phyloP scores from a whole-genome alignment of 2,888 invertebrate species.

The Drosophila ezoana region DNA sequence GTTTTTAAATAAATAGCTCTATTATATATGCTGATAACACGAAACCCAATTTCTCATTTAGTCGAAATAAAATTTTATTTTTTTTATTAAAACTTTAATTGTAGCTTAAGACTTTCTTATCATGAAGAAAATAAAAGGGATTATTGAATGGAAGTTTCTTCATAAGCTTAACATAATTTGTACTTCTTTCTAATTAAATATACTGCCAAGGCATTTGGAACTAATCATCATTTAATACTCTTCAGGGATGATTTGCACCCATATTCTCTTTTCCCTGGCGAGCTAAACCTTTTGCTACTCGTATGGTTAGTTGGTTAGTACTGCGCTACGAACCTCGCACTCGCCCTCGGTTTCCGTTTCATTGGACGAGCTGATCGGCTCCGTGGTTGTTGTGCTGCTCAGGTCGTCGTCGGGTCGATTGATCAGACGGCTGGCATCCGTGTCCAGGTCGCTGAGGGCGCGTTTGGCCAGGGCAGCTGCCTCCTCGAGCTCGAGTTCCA shows the following conservation, averaged over 20 bases:
- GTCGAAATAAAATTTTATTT: too few relatives aligned
- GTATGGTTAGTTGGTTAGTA: conserved; percentile 19
- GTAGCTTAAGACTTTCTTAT: too few relatives aligned
- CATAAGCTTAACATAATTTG: too few relatives aligned
- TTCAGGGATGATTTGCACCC: not conserved
- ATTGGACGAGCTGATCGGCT: conserved; percentile 53
- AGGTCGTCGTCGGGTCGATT: conserved; percentile 64
- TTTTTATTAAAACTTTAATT: too few relatives aligned
- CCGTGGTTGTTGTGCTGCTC: conserved; percentile 56
- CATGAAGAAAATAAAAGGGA: too few relatives aligned
- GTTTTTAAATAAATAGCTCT: too few relatives aligned
- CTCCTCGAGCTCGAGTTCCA: conserved; percentile 86
- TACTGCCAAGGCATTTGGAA: too few relatives aligned
- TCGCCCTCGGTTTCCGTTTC: conserved; percentile 60
- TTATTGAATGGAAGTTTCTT: too few relatives aligned
- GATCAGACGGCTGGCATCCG: conserved; percentile 77
- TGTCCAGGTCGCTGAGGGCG: conserved; percentile 71
- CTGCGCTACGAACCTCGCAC: conserved; percentile 50
- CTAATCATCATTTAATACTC: not conserved
- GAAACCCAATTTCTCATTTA: too few relatives aligned
- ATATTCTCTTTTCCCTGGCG: too few relatives aligned
- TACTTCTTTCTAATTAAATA: too few relatives aligned
- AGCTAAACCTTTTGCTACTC: not conserved
- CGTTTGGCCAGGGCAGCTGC: conserved; percentile 62
- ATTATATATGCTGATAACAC: too few relatives aligned